Conservation (phyloP, 2,888 invertebrate genomes). For the Caenorhabditis panamensis region DNA sequence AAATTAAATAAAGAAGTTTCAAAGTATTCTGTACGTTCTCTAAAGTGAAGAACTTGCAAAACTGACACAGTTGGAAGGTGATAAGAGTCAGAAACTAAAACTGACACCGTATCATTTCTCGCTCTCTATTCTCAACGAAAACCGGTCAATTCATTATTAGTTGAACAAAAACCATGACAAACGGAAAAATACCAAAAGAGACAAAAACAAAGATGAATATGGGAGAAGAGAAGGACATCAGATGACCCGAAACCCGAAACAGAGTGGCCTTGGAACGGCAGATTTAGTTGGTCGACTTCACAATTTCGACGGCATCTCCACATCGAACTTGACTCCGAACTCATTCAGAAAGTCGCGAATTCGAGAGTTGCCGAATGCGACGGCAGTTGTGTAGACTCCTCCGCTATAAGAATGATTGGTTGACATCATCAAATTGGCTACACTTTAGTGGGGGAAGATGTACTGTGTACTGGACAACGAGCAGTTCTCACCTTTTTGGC, state of each 20-base stretch:
- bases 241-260: slow-evolving; percentile 6
- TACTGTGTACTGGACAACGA: slow-evolving; percentile 10
- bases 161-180: background rate
- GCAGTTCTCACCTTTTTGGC: slow-evolving; percentile 86
- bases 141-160: background rate
- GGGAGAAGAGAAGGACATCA: slow-evolving; percentile 13
- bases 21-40: slow-evolving; percentile 15
- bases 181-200: background rate
- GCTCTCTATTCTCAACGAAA: background rate
- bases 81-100: slow-evolving; percentile 1
- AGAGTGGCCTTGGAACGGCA: slow-evolving; percentile 3
- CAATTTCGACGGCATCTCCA: slow-evolving; percentile 12
- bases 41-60: slow-evolving; percentile 5
- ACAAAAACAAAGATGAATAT: background rate
- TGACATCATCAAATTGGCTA: slow-evolving; percentile 15
- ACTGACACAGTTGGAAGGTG: background rate
- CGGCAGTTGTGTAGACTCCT: slow-evolving; percentile 89
- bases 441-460: slow-evolving; percentile 3
- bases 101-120: slow-evolving; percentile 1
- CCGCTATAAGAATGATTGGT: slow-evolving; percentile 85
- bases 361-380: slow-evolving; percentile 89
- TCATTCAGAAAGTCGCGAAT: slow-evolving; percentile 87
- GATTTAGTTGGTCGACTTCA: background rate
- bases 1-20: background rate
- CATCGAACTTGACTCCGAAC: slow-evolving; percentile 83